These are phyloP conservation scores for Autographa pulchrina DNA, from an alignment of 2,888 invertebrate genomes.

Conservation along the genomic window DNA sequence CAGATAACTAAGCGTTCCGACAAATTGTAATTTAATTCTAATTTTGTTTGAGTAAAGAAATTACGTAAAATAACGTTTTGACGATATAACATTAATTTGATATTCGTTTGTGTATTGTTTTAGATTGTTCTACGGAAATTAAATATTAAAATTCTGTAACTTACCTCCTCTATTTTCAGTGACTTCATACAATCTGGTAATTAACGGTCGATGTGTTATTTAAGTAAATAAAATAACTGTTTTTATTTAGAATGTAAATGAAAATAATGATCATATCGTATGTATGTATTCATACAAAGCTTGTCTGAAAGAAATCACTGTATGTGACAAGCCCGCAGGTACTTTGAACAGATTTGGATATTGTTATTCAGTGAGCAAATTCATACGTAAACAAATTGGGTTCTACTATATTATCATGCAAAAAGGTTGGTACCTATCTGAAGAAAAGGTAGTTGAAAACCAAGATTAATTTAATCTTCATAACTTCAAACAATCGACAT, in stretches of 20 bases:
- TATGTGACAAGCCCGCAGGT: neutral
- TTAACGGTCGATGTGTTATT: neutral
- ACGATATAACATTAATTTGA: neutral
- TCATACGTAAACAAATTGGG: neutral
- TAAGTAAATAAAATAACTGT: neutral
- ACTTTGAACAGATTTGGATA: neutral
- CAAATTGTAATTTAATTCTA: conserved; percentile 30
- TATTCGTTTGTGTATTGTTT: neutral
- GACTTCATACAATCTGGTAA: neutral
- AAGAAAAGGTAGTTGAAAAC: neutral
- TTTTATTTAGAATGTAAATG: neutral
- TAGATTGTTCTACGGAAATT: neutral
- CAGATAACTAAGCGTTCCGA: conserved; percentile 34
- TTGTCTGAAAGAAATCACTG: neutral
- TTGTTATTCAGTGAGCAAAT: neutral
- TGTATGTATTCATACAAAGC: neutral
- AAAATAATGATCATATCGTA: neutral
- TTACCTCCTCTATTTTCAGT: neutral
- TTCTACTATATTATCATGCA: neutral
- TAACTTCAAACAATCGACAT: neutral
- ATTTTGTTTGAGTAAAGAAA: conserved; percentile 29
- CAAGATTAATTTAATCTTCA: neutral
- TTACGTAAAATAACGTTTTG: neutral
- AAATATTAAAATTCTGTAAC: neutral
- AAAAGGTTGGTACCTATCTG: neutral